Percentiles rank a stretch among this genome's conserved stretches.
phyloP scores from a whole-genome alignment of 2,113 vertebrate genomes.

The Chamaetylas fuelleborni region DNA sequence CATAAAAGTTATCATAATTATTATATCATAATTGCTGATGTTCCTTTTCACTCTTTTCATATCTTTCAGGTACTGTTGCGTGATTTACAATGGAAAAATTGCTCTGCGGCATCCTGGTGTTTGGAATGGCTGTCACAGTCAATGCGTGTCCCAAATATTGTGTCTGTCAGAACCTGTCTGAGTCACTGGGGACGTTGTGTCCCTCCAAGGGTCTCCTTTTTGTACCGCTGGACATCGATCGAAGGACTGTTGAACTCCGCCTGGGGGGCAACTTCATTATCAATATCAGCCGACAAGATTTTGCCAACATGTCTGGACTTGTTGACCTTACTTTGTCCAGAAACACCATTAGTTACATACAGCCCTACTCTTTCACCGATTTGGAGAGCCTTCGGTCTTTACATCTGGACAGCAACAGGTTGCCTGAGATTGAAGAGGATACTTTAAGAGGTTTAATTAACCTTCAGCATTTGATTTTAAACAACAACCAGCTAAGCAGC shows the following conservation, averaged over 20 bases:
- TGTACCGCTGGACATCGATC: conserved; percentile 90
- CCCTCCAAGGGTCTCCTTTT: conserved; percentile 96
- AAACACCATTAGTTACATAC: conserved; percentile 94
- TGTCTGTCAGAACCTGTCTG: conserved; percentile 97
- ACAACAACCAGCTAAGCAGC: conserved; percentile 91
- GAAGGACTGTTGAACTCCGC: conserved; percentile 93
- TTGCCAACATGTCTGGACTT: conserved; percentile 96
- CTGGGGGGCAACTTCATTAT: conserved; percentile 97
- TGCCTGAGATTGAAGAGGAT: conserved; percentile 90
- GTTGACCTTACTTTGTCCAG: conserved; percentile 95
- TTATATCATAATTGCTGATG: background rate
- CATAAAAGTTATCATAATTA: background rate
- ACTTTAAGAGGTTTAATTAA: conserved; percentile 90
- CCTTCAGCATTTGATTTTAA: conserved; percentile 95
- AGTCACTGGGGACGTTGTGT: conserved; percentile 95
- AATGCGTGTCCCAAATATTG: conserved; percentile 97
- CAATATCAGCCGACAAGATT: conserved; percentile 90
- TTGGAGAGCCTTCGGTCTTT: conserved; percentile 93
- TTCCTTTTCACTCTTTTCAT: conserved; percentile 11
- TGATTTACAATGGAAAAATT: conserved; percentile 97
- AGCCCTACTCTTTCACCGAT: conserved; percentile 93
- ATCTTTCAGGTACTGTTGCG: conserved; percentile 75
- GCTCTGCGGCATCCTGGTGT: conserved; percentile 89
- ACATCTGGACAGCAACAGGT: conserved; percentile 91
- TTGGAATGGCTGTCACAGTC: conserved; percentile 89